phyloP scores from a whole-genome alignment of 2,797 vertebrate genomes.

The Lemur catta region DNA sequence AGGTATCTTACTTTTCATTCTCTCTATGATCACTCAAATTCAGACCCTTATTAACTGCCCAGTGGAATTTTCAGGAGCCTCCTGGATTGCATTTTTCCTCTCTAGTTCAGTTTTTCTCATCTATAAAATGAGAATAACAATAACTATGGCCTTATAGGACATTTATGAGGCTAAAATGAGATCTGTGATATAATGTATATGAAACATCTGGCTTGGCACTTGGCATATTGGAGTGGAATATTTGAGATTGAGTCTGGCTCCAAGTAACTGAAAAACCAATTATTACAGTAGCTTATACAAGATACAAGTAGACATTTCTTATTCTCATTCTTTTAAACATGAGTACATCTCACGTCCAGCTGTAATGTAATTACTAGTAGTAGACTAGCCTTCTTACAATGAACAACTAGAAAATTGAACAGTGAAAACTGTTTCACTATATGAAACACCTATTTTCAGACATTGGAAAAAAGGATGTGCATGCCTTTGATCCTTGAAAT shows the following conservation, averaged over 20 bases:
- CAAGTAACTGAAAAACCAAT: not conserved
- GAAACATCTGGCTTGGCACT: not conserved
- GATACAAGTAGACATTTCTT: not conserved
- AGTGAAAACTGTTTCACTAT: not conserved
- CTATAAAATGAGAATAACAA: not conserved
- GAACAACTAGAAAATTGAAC: slow-evolving; percentile 14
- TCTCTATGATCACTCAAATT: not conserved
- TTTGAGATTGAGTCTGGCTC: not conserved
- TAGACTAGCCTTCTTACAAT: not conserved
- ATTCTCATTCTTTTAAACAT: not conserved
- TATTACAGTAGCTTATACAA: not conserved
- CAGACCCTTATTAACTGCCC: not conserved
- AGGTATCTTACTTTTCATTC: not conserved
- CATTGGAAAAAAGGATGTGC: not conserved
- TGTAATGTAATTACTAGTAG: not conserved
- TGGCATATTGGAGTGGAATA: not conserved
- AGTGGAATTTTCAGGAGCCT: not conserved
- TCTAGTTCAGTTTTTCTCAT: slow-evolving; percentile 6
- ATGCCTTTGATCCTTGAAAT: slow-evolving; percentile 9
- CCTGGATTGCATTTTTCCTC: not conserved
- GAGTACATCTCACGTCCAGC: not conserved
- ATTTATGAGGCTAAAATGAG: not conserved
- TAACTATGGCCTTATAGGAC: not conserved
- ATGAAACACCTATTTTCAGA: not conserved
- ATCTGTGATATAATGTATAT: not conserved